Evolutionary conservation across 2,888 invertebrate genomes (phyloP).

Genomic region (Elegia similella): DNA sequence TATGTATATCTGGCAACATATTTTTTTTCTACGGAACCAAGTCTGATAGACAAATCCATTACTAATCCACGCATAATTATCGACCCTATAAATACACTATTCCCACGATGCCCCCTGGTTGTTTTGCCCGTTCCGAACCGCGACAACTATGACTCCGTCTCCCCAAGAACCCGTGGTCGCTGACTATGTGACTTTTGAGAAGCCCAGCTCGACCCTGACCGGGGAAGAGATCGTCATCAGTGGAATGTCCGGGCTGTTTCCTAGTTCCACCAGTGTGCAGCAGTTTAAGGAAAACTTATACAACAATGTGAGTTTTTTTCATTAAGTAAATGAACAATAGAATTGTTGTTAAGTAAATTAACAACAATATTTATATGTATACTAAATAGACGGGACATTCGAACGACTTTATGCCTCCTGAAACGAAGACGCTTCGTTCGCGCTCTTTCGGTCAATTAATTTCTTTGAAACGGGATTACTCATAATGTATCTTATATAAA

Average conservation of each 20-base stretch:
- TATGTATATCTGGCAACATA: too few species aligned
- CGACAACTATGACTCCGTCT: conserved; percentile 32
- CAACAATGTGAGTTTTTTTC: conserved; percentile 69
- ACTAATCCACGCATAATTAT: neutral
- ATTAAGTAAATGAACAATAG: too few species aligned
- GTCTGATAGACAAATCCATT: neutral
- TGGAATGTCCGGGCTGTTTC: conserved; percentile 84
- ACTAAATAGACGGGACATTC: too few species aligned
- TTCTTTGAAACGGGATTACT: neutral
- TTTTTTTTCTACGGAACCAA: too few species aligned
- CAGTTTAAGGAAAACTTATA: conserved; percentile 84
- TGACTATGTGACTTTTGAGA: conserved; percentile 6
- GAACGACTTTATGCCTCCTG: too few species aligned
- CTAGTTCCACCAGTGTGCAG: conserved; percentile 83
- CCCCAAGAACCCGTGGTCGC: conserved; percentile 29
- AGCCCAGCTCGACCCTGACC: conserved; percentile 29
- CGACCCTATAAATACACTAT: conserved; percentile 12
- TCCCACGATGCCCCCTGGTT: neutral
- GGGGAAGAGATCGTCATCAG: conserved; percentile 81
- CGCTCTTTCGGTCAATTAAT: too few species aligned
- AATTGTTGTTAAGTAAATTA: too few species aligned
- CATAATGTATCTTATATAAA: neutral
- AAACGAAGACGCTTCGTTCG: too few species aligned
- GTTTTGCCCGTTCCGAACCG: conserved; percentile 2
- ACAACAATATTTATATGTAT: too few species aligned